Conservation (phyloP, 2,888 invertebrate species). For the Panopea generosa region DNA sequence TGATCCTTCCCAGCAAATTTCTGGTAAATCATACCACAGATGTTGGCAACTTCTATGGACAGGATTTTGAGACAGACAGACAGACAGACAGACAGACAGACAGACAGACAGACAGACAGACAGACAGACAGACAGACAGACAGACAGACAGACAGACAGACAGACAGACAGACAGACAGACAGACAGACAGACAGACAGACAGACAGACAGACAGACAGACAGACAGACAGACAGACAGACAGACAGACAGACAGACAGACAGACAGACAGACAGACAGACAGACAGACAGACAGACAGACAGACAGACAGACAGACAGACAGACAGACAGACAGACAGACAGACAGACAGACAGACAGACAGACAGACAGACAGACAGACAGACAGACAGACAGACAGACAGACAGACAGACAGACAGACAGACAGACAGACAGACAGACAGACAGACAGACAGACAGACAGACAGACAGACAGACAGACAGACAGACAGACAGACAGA, state of each 20-base stretch:
- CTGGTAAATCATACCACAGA: too few species aligned
- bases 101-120: slow-evolving; percentile 12
- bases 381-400: slow-evolving; percentile 12
- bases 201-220: slow-evolving; percentile 12
- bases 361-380: slow-evolving; percentile 12
- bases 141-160: slow-evolving; percentile 12
- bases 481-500: slow-evolving; percentile 12
- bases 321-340: slow-evolving; percentile 12
- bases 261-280: slow-evolving; percentile 12
- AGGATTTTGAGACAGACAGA: neutral
- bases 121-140: slow-evolving; percentile 12
- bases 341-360: slow-evolving; percentile 12
- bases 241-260: slow-evolving; percentile 12
- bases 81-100: slow-evolving; percentile 12
- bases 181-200: slow-evolving; percentile 12
- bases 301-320: slow-evolving; percentile 12
- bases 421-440: slow-evolving; percentile 12
- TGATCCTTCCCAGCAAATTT: too few species aligned
- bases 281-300: slow-evolving; percentile 12
- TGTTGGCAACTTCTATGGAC: too few species aligned
- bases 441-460: slow-evolving; percentile 12
- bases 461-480: slow-evolving; percentile 12
- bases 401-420: slow-evolving; percentile 12
- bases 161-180: slow-evolving; percentile 12
- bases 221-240: slow-evolving; percentile 12